Base-by-base conservation (phyloP, 2,113 vertebrate genomes). In the Dipodomys merriami region DNA sequence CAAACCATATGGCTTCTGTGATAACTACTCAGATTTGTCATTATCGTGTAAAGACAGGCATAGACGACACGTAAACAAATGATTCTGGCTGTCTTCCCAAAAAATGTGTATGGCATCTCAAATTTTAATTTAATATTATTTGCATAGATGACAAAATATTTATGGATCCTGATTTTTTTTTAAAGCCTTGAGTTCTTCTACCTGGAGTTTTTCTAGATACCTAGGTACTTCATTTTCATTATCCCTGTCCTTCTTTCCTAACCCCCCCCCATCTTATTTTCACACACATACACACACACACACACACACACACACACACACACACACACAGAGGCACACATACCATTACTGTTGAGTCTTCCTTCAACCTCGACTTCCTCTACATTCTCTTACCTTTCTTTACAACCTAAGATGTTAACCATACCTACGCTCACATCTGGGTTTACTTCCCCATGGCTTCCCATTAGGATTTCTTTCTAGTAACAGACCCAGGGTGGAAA, bases 41-140 rank as follows among this genome's bases (percentile, higher is more conserved):
- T 44, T 33, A 27, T 7, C 80, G 6, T 1, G 1, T 67, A n/a
- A 76, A 57, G 49, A 83, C 27, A 12, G 13, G 53, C 13, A 39
- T 8, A 67, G 6, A 49, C 20, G 68, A 86, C 46, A 73, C 10
- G 60, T 71, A 74, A 64, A 62, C 39, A 93, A 67, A 10, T 69
- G 8, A 29, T 76, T 71, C 60, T 91, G 62, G 4, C 79, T 92
- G 5, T 62, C 57, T 83, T 93, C 33, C 73, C 81, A 72, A 60
- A 74, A 68, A 85, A 49, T 29, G 44, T 80, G 23, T 71, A 35
- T 15, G 5, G 16, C 35, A 22, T 39, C 20, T 60, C 16, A 88
- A 78, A 74, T 83, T 89, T 78, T 33, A 82, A 65, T 83, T 62
- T 79, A 94, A 64, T 23, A 20, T 64, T 64, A 83, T 39, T 29